These are phyloP conservation scores for Ips nitidus DNA, from an alignment of 1,140 invertebrate genomes.

Conservation along the genomic window DNA sequence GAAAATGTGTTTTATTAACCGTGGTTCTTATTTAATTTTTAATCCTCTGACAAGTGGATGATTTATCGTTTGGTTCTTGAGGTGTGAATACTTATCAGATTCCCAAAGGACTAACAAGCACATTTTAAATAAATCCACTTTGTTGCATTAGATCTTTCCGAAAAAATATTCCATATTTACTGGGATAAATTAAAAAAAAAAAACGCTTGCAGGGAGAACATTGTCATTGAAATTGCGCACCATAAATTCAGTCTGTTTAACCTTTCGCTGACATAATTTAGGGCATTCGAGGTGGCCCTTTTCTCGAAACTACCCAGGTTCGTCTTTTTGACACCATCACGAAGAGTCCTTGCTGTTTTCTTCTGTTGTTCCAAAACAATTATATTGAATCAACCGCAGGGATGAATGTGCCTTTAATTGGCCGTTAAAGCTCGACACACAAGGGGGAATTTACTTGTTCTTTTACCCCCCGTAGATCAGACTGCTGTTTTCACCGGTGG, in stretches of 20 bases:
- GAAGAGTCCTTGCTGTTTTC: constrained; percentile 35
- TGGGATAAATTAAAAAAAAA: too few species aligned
- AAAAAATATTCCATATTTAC: too few species aligned
- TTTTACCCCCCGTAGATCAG: constrained; percentile 10
- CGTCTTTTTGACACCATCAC: constrained; percentile 18
- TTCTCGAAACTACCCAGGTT: constrained; percentile 21
- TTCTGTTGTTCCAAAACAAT: constrained; percentile 37
- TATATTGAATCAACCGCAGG: constrained; percentile 43
- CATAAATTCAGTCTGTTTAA: not conserved
- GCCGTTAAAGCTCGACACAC: constrained; percentile 39
- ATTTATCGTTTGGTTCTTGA: constrained; percentile 27
- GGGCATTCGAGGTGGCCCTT: constrained; percentile 22
- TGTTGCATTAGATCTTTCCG: too few species aligned
- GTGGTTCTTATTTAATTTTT: constrained; percentile 30
- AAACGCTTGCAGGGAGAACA: not conserved
- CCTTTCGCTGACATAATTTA: constrained; percentile 5
- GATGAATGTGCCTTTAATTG: constrained; percentile 46
- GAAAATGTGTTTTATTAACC: constrained; percentile 33
- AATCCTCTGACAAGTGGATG: constrained; percentile 26
- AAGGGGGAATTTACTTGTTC: constrained; percentile 22
- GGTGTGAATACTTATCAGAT: constrained; percentile 12
- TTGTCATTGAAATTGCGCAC: not conserved
- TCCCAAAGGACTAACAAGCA: not conserved
- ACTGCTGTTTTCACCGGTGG: too few species aligned
- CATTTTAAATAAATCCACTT: too few species aligned